These are phyloP conservation scores for Psilanteris sp. DNA, from an alignment of 1,140 invertebrate genomes.

Conservation along the genomic window DNA sequence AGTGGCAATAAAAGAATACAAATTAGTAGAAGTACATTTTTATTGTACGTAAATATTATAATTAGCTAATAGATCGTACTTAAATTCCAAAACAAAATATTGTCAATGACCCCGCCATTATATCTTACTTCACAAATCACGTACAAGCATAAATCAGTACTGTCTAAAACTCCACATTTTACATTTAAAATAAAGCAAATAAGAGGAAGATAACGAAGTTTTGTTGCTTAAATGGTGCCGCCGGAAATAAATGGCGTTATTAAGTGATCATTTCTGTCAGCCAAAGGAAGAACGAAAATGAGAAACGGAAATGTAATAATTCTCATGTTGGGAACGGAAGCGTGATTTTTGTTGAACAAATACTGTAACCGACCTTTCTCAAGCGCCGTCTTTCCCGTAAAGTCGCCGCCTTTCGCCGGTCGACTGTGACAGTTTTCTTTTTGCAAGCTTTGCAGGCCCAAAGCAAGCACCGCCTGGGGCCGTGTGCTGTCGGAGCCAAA, in stretches of 20 bases:
- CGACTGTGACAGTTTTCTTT: slow-evolving; percentile 95
- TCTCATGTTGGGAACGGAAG: slow-evolving; percentile 11
- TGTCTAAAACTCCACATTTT: too few relatives aligned
- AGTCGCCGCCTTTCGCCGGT: slow-evolving; percentile 97
- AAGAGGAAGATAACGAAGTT: background rate
- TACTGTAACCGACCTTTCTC: slow-evolving; percentile 86
- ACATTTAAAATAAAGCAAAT: slow-evolving; percentile 1
- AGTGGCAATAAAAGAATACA: too few relatives aligned
- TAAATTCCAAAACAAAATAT: too few relatives aligned
- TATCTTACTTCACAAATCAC: slow-evolving; percentile 15
- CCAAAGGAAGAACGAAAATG: background rate
- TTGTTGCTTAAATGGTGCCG: slow-evolving; percentile 3
- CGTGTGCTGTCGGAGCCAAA: slow-evolving; percentile 55
- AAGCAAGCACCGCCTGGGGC: slow-evolving; percentile 89
- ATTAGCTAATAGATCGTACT: too few relatives aligned
- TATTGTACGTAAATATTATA: too few relatives aligned
- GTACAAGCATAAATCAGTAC: slow-evolving; percentile 1
- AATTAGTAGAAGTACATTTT: too few relatives aligned
- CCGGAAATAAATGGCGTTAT: slow-evolving; percentile 10
- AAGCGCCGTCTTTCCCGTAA: slow-evolving; percentile 94
- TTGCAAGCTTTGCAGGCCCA: slow-evolving; percentile 99
- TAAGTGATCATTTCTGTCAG: background rate
- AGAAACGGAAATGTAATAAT: slow-evolving; percentile 22
- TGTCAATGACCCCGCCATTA: background rate
- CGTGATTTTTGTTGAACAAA: slow-evolving; percentile 7